Evolutionary conservation across 2,888 invertebrate species (phyloP), one percentile per base, ranked within the genome.

Genomic region (Saturnia japonica): DNA sequence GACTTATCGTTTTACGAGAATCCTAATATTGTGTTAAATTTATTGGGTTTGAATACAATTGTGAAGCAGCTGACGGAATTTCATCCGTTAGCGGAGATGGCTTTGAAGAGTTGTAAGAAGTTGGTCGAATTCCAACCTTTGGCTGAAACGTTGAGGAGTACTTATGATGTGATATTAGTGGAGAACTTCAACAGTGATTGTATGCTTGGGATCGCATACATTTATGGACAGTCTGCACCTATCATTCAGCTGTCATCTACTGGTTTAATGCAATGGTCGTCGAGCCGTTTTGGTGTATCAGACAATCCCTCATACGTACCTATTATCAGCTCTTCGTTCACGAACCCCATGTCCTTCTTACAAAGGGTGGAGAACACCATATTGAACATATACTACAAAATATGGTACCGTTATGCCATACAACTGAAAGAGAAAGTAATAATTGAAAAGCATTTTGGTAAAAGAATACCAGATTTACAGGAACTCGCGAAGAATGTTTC

Each of bases 121-220:
- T 77, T 93, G 14, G 86, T 93, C 22, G 86, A 87, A 47, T 90
- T 88, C 77, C 86, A 86, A 12, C 88, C 92, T 4, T 74, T 94
- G 45, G 80, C 83, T 0, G 89, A 89, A 14, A 88, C 87, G 12
- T 72, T 94, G 75, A 84, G 87, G 73, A 84, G 84, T 51, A 87
- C 91, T n/a, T 96, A 96, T 75, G 96, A 97, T 80, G 79, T 96
- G 16, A 85, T 96, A 14, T 82, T 96, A 12, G 91, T 95, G 34
- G 96, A 96, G 82, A 92, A 94, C 74, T 96, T 96, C 75, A 95
- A 94, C 75, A 94, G 95, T 47, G 96, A 96, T 76, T 96, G 96
- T 72, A 94, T 95, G 85, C 83, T 96, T 68, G 96, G 95, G 0
- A 85, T 96, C 69, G 92, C 94, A 0, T 92, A 96, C 81, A 81